Percentiles rank a stretch among this genome's conserved stretches.
Conservation (phyloP, 2,888 invertebrate species). For the Polylopha cassiicola region DNA sequence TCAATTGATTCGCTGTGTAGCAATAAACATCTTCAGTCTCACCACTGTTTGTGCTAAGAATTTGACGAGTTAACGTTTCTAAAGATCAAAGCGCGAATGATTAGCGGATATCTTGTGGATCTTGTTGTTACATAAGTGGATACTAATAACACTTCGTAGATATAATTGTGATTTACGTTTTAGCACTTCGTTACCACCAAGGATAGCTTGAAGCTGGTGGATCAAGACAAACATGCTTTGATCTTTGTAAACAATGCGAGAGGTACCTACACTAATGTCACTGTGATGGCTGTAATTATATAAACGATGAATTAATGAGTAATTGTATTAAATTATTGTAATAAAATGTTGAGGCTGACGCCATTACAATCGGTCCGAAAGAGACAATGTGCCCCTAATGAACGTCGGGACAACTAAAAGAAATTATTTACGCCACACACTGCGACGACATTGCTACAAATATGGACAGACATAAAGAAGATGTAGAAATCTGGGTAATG, state of each 20-base stretch:
- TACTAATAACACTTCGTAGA: constrained; percentile 52
- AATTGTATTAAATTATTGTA: constrained; percentile 54
- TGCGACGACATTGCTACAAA: constrained; percentile 51
- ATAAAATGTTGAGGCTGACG: constrained; percentile 59
- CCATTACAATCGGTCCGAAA: constrained; percentile 56
- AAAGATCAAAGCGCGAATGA: constrained; percentile 59
- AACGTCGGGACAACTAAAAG: constrained; percentile 53
- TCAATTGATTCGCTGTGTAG: constrained; percentile 63
- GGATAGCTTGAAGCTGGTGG: constrained; percentile 32
- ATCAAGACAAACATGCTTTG: constrained; percentile 9
- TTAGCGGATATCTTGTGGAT: constrained; percentile 63
- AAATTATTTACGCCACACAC: constrained; percentile 73
- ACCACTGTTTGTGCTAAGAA: constrained; percentile 60
- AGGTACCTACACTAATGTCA: too few species aligned
- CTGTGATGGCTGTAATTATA: constrained; percentile 13
- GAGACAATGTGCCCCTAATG: constrained; percentile 68
- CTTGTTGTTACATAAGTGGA: constrained; percentile 60
- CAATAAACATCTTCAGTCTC: constrained; percentile 53
- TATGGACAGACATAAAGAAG: constrained; percentile 60
- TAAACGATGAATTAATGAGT: constrained; percentile 25
- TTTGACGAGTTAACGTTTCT: constrained; percentile 65
- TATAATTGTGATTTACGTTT: constrained; percentile 59
- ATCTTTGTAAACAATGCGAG: constrained; percentile 8
- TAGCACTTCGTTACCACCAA: constrained; percentile 59
- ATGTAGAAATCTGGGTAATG: constrained; percentile 68